Evolutionary conservation across 2,888 invertebrate species (phyloP).

Genomic region (Blastobasis adustella): DNA sequence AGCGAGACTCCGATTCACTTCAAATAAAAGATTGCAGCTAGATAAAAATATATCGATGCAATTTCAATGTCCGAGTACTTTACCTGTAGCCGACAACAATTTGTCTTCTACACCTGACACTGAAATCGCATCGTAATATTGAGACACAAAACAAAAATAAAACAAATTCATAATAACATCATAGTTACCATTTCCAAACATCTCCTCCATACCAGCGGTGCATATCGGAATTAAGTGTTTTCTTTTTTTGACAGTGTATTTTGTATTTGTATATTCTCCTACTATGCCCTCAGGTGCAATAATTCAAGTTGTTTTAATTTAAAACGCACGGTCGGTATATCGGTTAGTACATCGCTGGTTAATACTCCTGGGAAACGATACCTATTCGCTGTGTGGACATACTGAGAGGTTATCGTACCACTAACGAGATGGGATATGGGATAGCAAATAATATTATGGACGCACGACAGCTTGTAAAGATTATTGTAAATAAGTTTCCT

Average conservation of each 20-base stretch:
- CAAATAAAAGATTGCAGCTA: neutral
- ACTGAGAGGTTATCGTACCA: constrained; percentile 46
- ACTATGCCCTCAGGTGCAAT: neutral
- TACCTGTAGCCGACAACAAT: neutral
- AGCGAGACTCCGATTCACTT: too few species aligned
- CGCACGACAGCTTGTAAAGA: too few species aligned
- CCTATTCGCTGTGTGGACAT: neutral
- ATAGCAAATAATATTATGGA: constrained; percentile 16
- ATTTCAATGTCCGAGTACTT: neutral
- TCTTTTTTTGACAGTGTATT: constrained; percentile 35
- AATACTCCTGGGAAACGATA: constrained; percentile 1
- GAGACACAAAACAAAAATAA: constrained; percentile 18
- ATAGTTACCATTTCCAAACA: constrained; percentile 58
- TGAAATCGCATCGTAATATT: constrained; percentile 26
- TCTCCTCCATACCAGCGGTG: constrained; percentile 74
- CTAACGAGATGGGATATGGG: constrained; percentile 27
- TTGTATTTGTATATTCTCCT: constrained; percentile 25
- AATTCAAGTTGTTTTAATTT: too few species aligned
- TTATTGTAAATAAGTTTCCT: too few species aligned
- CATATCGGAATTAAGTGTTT: constrained; percentile 59
- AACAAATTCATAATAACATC: constrained; percentile 23
- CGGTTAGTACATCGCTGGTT: too few species aligned
- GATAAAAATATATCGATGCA: neutral
- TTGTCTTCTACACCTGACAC: neutral
- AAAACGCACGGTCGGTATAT: too few species aligned